These are phyloP conservation scores for Semaprochilodus insignis DNA, from an alignment of 2,797 vertebrate species.

Conservation along the genomic window DNA sequence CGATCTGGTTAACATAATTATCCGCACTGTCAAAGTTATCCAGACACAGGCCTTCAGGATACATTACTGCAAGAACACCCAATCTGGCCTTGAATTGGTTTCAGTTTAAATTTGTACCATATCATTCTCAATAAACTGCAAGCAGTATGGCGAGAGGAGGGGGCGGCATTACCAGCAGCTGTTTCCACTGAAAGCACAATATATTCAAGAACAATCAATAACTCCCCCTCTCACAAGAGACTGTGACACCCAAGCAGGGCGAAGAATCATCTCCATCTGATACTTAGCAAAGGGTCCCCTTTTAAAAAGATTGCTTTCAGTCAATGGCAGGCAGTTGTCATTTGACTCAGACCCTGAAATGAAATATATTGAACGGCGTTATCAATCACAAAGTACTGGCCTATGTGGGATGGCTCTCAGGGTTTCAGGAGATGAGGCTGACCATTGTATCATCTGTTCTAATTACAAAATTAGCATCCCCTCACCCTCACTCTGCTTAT, in stretches of 20 bases:
- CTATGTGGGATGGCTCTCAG: constrained; percentile 61
- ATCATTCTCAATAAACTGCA: constrained; percentile 81
- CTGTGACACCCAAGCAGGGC: constrained; percentile 89
- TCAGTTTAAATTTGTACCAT: constrained; percentile 84
- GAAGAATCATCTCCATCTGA: constrained; percentile 91
- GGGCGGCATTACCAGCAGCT: constrained; percentile 84
- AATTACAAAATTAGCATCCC: constrained; percentile 81
- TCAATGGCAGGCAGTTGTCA: constrained; percentile 91
- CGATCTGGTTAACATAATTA: constrained; percentile 75
- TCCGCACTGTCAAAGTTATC: constrained; percentile 67
- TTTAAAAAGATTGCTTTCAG: constrained; percentile 97
- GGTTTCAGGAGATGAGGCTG: constrained; percentile 65
- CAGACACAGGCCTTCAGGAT: constrained; percentile 74
- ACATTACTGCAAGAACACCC: constrained; percentile 71
- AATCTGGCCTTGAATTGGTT: constrained; percentile 80
- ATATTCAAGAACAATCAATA: constrained; percentile 94
- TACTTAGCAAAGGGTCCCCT: constrained; percentile 90
- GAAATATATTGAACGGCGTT: constrained; percentile 87
- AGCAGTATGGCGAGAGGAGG: constrained; percentile 71
- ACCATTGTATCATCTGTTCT: constrained; percentile 80
- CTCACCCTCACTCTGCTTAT: constrained; percentile 60
- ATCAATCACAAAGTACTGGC: constrained; percentile 81
- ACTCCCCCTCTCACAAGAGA: constrained; percentile 77
- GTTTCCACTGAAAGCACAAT: constrained; percentile 89
- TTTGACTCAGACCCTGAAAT: constrained; percentile 88